Percentiles rank a stretch among this genome's conserved stretches.
These are phyloP conservation scores for Rapana venosa DNA, from an alignment of 2,888 invertebrate genomes.

Conservation along the genomic window DNA sequence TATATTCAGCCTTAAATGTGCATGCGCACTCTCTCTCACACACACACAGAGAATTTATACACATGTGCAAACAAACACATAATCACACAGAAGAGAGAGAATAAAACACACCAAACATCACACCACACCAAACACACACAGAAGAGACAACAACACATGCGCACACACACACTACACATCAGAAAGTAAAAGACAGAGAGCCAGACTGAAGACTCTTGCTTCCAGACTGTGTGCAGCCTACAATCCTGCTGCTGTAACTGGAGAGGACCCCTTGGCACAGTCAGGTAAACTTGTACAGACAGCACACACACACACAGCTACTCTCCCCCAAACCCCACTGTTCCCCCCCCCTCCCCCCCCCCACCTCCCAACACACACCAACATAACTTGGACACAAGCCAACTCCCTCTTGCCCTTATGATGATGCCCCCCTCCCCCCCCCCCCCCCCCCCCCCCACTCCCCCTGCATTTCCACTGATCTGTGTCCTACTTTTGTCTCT, in stretches of 20 bases:
- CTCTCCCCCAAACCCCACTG: not conserved
- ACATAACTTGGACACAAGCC: not conserved
- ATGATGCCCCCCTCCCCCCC: not conserved
- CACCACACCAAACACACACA: not conserved
- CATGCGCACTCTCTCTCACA: not conserved
- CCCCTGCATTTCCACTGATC: not conserved
- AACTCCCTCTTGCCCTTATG: not conserved
- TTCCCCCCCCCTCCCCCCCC: not conserved
- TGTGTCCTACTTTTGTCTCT: no score
- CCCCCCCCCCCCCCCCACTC: not conserved
- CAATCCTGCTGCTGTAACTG: not conserved
- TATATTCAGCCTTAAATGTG: no score
- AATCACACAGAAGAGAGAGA: not conserved
- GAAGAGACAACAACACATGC: not conserved
- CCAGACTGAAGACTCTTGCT: not conserved
- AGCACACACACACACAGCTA: not conserved
- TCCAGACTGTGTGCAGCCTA: not conserved
- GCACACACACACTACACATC: not conserved
- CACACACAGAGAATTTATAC: not conserved
- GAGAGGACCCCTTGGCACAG: not conserved
- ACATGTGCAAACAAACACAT: not conserved
- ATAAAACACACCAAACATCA: no score
- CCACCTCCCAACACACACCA: not conserved
- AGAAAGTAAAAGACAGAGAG: not conserved
- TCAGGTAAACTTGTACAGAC: not conserved